phyloP scores from a whole-genome alignment of 2,888 invertebrate species.

The Thecocarcelia acutangulata region DNA sequence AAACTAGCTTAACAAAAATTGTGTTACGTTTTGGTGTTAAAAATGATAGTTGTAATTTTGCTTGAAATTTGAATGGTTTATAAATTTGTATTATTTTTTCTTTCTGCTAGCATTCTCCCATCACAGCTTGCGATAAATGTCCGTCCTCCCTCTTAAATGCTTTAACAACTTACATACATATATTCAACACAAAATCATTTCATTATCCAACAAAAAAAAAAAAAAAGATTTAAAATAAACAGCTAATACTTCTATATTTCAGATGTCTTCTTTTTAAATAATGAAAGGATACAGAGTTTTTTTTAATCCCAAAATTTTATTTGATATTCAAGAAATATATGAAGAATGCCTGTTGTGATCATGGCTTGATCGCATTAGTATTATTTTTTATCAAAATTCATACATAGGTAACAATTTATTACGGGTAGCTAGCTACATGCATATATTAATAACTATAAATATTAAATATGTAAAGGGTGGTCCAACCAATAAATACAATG shows the following conservation, averaged over 20 bases:
- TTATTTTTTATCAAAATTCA: no score
- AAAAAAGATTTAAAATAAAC: neutral
- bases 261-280: neutral
- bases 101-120: neutral
- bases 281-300: neutral
- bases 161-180: constrained; percentile 49
- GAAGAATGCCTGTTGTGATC: no score
- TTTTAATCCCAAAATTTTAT: no score
- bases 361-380: no score
- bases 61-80: constrained; percentile 37
- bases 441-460: no score
- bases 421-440: no score
- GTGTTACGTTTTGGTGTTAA: constrained; percentile 22
- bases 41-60: constrained; percentile 4
- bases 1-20: neutral
- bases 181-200: constrained; percentile 37
- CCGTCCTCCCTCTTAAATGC: constrained; percentile 25
- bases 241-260: neutral
- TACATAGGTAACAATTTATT: no score
- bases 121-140: constrained; percentile 38
- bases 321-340: no score
- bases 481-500: no score
- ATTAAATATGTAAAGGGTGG: no score
- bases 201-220: constrained; percentile 18
- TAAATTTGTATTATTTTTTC: constrained; percentile 19